Evolutionary conservation across 2,113 vertebrate species (phyloP), one percentile per base, ranked within the genome.

Genomic region (rat (Rattus norvegicus)): DNA sequence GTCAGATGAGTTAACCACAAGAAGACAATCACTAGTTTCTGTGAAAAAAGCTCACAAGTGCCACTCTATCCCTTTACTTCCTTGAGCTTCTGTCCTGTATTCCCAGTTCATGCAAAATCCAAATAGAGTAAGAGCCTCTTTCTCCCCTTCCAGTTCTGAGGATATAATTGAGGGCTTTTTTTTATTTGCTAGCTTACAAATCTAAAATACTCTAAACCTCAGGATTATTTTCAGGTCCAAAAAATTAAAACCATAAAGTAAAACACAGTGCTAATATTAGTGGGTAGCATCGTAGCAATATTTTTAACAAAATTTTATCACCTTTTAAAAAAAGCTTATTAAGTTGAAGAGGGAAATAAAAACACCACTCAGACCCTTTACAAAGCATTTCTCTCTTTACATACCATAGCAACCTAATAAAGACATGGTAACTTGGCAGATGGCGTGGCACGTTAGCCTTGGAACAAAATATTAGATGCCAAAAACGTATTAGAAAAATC

Each of bases 341-440:
- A 88, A 93, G 84, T 63, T 92, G 59, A 92, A 97, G 72, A 26
- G 52, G 52, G 22, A 85, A 88, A 92, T 93, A 73, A 94, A 94
- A 97, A 81, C 43, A 77, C 36, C 69, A 16, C 85, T 96, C 59
- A 67, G 67, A 97, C 92, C 92, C 77, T 97, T 90, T 95, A 88
- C 83, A 94, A 92, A 97, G 89, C 94, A 94, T 93, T 97, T 97
- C 96, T 83, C 88, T 96, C 96, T 97, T 94, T 95, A 47, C 89
- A 95, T 93, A 79, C 87, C 92, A 94, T 90, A 77, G 96, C 95
- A 96, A 96, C 93, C 97, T 97, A 95, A 91, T 97, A 97, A 96
- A 96, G 96, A 95, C 79, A 94, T 79, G 6, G 19, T 65, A 90
- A 90, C 93, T 95, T 94, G 94, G 93, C 95, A 96, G 96, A 97